These are phyloP conservation scores for Boleophthalmus pectinirostris DNA, from an alignment of 2,113 vertebrate species.

Conservation along the genomic window DNA sequence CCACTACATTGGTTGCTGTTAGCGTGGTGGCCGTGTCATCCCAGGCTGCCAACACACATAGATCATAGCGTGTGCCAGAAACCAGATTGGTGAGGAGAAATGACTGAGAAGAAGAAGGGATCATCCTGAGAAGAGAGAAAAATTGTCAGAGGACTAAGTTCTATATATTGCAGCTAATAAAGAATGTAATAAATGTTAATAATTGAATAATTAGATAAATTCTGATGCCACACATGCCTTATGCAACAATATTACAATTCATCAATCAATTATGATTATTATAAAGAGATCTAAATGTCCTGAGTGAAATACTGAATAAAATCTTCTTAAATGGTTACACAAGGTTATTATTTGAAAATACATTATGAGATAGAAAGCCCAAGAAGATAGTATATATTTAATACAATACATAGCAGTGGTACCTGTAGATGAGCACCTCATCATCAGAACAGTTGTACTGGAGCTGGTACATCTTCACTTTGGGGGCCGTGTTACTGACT, in stretches of 20 bases:
- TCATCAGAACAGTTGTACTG: slow-evolving; percentile 96
- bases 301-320: too few relatives aligned
- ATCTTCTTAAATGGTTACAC: not conserved
- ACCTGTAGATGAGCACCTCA: slow-evolving; percentile 96
- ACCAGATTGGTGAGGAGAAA: slow-evolving; percentile 93
- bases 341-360: not conserved
- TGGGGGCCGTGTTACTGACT: slow-evolving; percentile 86
- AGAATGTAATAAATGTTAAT: not conserved
- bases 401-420: slow-evolving; percentile 23
- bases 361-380: not conserved
- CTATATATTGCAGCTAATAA: not conserved
- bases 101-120: slow-evolving; percentile 89
- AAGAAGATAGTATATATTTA: not conserved
- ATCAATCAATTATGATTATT: not conserved
- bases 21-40: slow-evolving; percentile 90
- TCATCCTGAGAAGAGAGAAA: slow-evolving; percentile 82
- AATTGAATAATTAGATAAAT: not conserved
- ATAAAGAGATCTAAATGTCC: not conserved
- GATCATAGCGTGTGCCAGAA: slow-evolving; percentile 87
- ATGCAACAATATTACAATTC: not conserved
- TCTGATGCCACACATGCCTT: not conserved
- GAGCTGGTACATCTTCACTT: slow-evolving; percentile 95
- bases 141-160: not conserved
- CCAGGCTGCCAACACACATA: slow-evolving; percentile 93
- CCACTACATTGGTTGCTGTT: slow-evolving; percentile 91